Conservation (phyloP, 2,113 vertebrate genomes). For the Pterocles orientalis region DNA sequence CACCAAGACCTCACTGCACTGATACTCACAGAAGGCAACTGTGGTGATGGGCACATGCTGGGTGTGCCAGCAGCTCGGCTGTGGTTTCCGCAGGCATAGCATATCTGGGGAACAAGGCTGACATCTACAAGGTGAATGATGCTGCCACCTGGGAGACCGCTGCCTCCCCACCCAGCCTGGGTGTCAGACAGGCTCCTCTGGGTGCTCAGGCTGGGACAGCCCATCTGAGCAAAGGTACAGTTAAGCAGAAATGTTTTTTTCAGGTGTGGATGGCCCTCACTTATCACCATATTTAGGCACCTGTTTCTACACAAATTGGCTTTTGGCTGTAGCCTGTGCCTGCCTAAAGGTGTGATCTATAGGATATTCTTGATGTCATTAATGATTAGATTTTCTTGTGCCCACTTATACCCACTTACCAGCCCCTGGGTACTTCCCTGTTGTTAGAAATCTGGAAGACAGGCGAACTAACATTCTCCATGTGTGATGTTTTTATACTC, state of each 20-base stretch:
- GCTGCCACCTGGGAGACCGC: not conserved
- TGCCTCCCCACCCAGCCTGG: not conserved
- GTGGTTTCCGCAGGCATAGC: not conserved
- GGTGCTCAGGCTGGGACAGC: not conserved
- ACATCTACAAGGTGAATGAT: not conserved
- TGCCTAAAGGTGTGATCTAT: not conserved
- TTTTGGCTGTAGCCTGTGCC: not conserved
- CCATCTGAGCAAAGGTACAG: not conserved
- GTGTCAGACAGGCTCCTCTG: not conserved
- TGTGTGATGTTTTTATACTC: not conserved
- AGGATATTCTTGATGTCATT: not conserved
- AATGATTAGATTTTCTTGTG: not conserved
- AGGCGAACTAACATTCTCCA: not conserved
- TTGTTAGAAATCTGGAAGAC: not conserved
- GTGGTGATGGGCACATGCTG: not conserved
- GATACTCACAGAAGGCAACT: not conserved
- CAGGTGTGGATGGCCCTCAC: fast-evolving
- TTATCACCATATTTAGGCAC: not conserved
- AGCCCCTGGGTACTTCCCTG: fast-evolving
- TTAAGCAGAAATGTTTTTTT: not conserved
- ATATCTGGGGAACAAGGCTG: not conserved
- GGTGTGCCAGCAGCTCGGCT: not conserved
- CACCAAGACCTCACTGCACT: not conserved
- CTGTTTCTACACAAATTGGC: not conserved
- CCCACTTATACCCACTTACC: not conserved